A percentile compares a stretch with the other conserved stretches of the same genome.
Conservation (phyloP, 2,888 invertebrate species). For the Theretra japonica region DNA sequence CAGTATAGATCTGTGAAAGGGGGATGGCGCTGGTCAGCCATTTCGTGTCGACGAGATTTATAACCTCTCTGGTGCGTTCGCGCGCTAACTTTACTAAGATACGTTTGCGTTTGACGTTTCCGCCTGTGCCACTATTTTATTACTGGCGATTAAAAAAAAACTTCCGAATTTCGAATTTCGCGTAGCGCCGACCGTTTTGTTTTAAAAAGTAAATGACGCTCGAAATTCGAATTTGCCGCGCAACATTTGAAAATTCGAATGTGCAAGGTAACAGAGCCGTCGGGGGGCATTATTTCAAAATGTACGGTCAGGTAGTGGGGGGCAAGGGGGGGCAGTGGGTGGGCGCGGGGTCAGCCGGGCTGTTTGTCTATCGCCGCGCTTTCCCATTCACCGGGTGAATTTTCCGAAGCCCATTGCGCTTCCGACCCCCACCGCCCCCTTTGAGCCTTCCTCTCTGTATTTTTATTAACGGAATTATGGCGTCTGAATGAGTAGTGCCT, state of each 20-base stretch:
- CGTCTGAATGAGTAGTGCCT: conserved; percentile 76
- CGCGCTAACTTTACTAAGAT: conserved; percentile 76
- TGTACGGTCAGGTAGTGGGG: conserved; percentile 67
- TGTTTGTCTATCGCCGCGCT: conserved; percentile 84
- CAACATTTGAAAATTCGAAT: conserved; percentile 31
- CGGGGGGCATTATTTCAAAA: conserved; percentile 80
- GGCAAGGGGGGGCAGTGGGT: conserved; percentile 54
- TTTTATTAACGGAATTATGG: conserved; percentile 83
- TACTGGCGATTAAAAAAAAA: conserved; percentile 18
- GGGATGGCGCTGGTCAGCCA: conserved; percentile 79
- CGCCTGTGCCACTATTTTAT: conserved; percentile 44
- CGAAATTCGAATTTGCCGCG: conserved; percentile 40
- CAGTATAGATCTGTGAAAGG: conserved; percentile 72
- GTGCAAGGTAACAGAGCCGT: conserved; percentile 55
- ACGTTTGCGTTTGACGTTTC: conserved; percentile 66
- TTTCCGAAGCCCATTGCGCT: conserved; percentile 81
- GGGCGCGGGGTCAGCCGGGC: conserved; percentile 70
- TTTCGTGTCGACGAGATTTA: conserved; percentile 84
- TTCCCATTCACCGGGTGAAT: conserved; percentile 83
- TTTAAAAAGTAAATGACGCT: conserved; percentile 39
- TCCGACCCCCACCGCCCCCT: conserved; percentile 64
- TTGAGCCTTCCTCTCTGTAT: conserved; percentile 72
- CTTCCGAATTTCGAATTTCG: conserved; percentile 35
- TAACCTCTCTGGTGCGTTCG: conserved; percentile 75
- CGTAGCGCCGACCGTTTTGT: conserved; percentile 9